Conservation (phyloP, 2,888 invertebrate genomes). For the Cremastobaeus sp. region DNA sequence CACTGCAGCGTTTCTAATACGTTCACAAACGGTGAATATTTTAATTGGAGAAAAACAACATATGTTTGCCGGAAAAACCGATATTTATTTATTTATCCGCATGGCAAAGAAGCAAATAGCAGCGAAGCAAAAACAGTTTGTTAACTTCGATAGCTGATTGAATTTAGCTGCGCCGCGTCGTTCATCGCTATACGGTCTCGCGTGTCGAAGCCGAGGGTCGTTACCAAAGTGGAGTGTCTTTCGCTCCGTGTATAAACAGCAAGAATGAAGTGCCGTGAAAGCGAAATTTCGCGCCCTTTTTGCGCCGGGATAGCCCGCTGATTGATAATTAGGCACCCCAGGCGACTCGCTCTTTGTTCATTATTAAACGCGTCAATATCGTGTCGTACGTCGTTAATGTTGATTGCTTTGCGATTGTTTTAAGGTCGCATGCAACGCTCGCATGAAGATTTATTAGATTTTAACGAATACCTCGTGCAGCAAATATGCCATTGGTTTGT, state of each 20-base stretch:
- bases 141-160: too few species aligned
- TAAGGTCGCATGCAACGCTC: background rate
- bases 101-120: too few species aligned
- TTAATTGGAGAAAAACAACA: too few species aligned
- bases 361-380: slow-evolving; percentile 10
- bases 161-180: too few species aligned
- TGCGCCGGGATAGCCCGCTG: slow-evolving; percentile 1
- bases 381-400: slow-evolving; percentile 1
- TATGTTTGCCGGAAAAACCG: too few species aligned
- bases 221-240: slow-evolving; percentile 46
- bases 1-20: too few species aligned
- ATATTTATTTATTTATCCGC: too few species aligned
- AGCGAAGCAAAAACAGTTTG: slow-evolving; percentile 38
- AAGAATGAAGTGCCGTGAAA: slow-evolving; percentile 14
- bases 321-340: slow-evolving; percentile 32
- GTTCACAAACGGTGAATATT: too few species aligned
- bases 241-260: slow-evolving; percentile 25
- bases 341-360: slow-evolving; percentile 1
- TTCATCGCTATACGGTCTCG: slow-evolving; percentile 37
- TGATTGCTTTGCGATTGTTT: slow-evolving; percentile 2
- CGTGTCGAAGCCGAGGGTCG: slow-evolving; percentile 52
- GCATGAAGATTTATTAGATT: slow-evolving; percentile 11
- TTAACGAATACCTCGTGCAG: slow-evolving; percentile 7
- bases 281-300: slow-evolving; percentile 23
- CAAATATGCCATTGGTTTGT: background rate